Evolutionary conservation across 1,140 invertebrate species (phyloP).

Genomic region (Drosophila nannoptera): DNA sequence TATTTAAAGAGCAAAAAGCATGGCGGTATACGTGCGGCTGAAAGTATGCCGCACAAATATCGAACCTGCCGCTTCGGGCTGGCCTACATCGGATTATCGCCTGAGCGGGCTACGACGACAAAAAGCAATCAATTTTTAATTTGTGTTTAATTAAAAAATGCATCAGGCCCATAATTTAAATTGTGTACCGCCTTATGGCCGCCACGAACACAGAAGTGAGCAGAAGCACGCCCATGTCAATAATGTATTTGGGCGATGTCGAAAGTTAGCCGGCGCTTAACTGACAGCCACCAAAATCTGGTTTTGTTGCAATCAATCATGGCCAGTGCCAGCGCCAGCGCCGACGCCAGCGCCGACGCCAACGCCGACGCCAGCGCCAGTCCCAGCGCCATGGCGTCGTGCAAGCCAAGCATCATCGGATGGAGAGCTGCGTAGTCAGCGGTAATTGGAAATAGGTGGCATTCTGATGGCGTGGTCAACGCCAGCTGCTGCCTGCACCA

Average conservation of each 20-base stretch:
- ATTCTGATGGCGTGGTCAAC: conserved; percentile 64
- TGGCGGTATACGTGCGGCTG: conserved; percentile 13
- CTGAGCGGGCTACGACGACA: conserved; percentile 58
- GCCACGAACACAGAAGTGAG: background rate
- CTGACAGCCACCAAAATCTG: conserved; percentile 76
- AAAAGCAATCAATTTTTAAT: conserved; percentile 78
- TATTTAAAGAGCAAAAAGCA: conserved; percentile 1
- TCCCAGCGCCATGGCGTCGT: background rate
- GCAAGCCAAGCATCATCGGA: conserved; percentile 7
- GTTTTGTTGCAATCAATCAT: conserved; percentile 77
- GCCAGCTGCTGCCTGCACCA: conserved; percentile 1
- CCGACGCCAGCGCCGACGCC: conserved; percentile 9
- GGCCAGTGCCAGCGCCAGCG: conserved; percentile 23
- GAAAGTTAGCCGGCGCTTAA: conserved; percentile 68
- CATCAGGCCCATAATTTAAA: conserved; percentile 63
- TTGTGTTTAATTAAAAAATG: conserved; percentile 75
- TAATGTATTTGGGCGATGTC: conserved; percentile 36
- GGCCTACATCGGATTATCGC: conserved; percentile 36
- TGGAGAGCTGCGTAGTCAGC: conserved; percentile 49
- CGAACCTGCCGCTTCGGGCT: conserved; percentile 3
- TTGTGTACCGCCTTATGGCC: conserved; percentile 45
- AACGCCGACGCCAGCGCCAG: background rate
- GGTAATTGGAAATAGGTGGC: conserved; percentile 76
- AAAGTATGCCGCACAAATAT: conserved; percentile 46
- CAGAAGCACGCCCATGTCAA: conserved; percentile 21